A percentile compares a stretch with the other conserved stretches of the same genome.
Conservation (phyloP, 2,797 vertebrate genomes). For the Dicrostonyx torquatus region DNA sequence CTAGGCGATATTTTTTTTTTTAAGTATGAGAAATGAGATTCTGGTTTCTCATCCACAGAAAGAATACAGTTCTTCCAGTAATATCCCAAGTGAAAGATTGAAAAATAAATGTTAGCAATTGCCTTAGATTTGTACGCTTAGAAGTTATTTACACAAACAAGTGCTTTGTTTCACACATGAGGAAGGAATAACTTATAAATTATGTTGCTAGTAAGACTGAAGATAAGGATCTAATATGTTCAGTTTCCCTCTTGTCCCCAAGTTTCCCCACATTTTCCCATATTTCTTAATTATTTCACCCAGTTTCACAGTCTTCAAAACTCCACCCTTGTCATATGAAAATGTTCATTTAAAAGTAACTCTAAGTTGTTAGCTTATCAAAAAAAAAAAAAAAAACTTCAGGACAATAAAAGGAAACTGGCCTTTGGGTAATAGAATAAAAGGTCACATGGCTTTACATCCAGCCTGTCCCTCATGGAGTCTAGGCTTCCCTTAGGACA, state of each 20-base stretch:
- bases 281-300: constrained; percentile 44
- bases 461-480: not conserved
- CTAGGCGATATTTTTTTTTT: not conserved
- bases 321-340: not conserved
- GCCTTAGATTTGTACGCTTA: not conserved
- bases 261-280: constrained; percentile 19
- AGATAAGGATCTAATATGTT: not conserved
- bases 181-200: constrained; percentile 55
- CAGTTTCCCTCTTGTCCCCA: constrained; percentile 12
- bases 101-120: constrained; percentile 45
- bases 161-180: constrained; percentile 53
- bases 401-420: constrained; percentile 53
- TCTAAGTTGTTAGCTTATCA: constrained; percentile 23
- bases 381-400: not conserved
- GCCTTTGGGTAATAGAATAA: constrained; percentile 23
- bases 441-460: constrained; percentile 44
- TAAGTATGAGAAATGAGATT: not conserved
- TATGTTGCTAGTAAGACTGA: constrained; percentile 19
- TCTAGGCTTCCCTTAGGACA: not conserved
- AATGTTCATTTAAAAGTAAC: constrained; percentile 15
- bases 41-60: constrained; percentile 43
- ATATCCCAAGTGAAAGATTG: constrained; percentile 5
- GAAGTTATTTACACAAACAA: constrained; percentile 21
- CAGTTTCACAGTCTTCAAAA: constrained; percentile 33
- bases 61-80: constrained; percentile 48